phyloP scores from a whole-genome alignment of 2,797 vertebrate genomes.

The Acanthiza pusilla region DNA sequence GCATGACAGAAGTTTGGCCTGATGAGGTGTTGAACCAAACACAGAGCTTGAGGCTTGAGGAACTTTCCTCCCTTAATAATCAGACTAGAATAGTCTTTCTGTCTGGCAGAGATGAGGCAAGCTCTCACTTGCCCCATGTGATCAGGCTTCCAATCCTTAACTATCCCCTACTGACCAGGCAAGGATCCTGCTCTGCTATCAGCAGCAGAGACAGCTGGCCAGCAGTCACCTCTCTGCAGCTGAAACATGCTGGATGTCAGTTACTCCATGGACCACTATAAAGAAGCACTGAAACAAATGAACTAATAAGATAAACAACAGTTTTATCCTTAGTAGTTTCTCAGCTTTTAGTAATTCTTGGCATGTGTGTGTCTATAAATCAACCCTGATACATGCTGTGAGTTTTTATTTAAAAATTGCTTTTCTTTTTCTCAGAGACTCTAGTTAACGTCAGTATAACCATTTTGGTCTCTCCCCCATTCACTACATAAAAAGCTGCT shows the following conservation, averaged over 20 bases:
- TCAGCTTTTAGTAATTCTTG: neutral
- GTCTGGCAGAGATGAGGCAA: slow-evolving; percentile 20
- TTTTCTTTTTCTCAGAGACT: neutral
- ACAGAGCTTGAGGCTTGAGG: neutral
- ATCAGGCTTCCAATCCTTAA: slow-evolving; percentile 17
- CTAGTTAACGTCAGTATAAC: neutral
- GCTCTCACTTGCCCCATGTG: neutral
- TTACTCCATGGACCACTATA: neutral
- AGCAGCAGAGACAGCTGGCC: slow-evolving; percentile 59
- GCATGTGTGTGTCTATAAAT: neutral
- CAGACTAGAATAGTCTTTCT: neutral
- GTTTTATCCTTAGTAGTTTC: neutral
- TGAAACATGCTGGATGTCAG: slow-evolving; percentile 33
- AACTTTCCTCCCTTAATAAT: slow-evolving; percentile 19
- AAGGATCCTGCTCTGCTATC: neutral
- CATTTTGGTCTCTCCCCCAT: neutral
- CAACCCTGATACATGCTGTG: neutral
- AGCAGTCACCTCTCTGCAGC: slow-evolving; percentile 53
- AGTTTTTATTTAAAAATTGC: neutral
- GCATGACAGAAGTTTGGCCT: neutral
- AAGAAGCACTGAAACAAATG: neutral
- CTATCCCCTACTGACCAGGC: neutral
- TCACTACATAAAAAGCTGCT: neutral
- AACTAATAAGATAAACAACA: neutral
- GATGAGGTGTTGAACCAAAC: neutral